Evolutionary conservation across 2,797 vertebrate genomes (phyloP).

Genomic region (Odontamblyopus rebecca): DNA sequence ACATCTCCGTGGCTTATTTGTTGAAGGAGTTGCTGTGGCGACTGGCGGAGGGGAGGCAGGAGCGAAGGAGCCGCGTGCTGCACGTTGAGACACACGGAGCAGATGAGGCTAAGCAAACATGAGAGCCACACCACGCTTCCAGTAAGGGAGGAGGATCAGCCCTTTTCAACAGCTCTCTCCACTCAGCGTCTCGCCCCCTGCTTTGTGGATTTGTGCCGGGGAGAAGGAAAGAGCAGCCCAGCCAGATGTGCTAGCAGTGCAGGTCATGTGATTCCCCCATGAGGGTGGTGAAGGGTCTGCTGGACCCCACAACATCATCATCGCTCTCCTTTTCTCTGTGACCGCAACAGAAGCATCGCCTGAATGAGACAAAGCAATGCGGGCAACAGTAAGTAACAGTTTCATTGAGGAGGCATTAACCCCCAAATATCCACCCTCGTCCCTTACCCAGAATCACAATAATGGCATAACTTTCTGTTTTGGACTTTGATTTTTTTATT

Average conservation of each 20-base stretch:
- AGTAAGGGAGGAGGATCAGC: constrained; percentile 57
- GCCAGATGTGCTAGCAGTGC: constrained; percentile 58
- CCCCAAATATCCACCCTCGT: not conserved
- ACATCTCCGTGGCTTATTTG: constrained; percentile 87
- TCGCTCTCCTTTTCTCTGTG: constrained; percentile 43
- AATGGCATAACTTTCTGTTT: not conserved
- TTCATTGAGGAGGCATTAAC: constrained; percentile 41
- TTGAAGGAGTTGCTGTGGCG: constrained; percentile 94
- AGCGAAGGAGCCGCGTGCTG: constrained; percentile 60
- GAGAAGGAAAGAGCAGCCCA: constrained; percentile 40
- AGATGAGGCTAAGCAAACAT: constrained; percentile 65
- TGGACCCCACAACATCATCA: constrained; percentile 65
- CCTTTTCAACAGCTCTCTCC: constrained; percentile 21
- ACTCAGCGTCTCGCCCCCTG: constrained; percentile 26
- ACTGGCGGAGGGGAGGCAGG: constrained; percentile 61
- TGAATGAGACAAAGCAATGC: constrained; percentile 90
- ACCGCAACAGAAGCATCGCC: constrained; percentile 76
- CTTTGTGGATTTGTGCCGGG: constrained; percentile 45
- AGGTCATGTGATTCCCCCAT: constrained; percentile 69
- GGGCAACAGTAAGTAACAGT: constrained; percentile 89
- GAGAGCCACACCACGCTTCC: constrained; percentile 59
- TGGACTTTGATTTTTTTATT: constrained; percentile 8
- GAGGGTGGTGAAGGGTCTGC: constrained; percentile 68
- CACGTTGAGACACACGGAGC: constrained; percentile 54
- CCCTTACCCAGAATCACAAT: not conserved